These are phyloP conservation scores for Epizoanthus rinbou DNA, from an alignment of 92 coral and sea anemone genomes.

Conservation along the genomic window DNA sequence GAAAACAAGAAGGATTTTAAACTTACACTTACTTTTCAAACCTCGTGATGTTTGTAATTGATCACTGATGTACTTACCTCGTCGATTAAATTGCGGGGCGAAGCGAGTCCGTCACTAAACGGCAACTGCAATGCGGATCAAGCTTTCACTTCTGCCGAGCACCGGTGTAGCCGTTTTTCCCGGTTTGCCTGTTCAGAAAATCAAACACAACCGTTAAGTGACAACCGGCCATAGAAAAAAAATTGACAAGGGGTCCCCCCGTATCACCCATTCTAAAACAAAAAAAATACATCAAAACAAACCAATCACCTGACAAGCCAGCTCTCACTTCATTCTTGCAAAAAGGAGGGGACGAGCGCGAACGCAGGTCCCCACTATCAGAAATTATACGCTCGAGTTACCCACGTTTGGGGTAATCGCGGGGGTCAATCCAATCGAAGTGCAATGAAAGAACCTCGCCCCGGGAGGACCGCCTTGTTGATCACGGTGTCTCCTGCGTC, in stretches of 20 bases:
- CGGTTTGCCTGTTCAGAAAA: background rate
- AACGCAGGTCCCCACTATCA: slow-evolving; percentile 83
- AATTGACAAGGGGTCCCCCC: too few species aligned
- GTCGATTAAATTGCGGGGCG: background rate
- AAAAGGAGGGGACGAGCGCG: slow-evolving; percentile 69
- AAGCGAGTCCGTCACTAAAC: background rate
- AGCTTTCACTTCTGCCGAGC: slow-evolving; percentile 10
- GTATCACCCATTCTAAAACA: too few species aligned
- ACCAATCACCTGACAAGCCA: too few species aligned
- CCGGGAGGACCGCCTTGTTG: too few species aligned
- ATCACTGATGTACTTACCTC: slow-evolving; percentile 13
- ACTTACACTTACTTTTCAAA: slow-evolving; percentile 2
- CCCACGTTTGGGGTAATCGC: slow-evolving; percentile 85
- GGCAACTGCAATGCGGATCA: too few species aligned
- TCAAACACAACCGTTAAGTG: slow-evolving; percentile 10
- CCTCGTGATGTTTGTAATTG: slow-evolving; percentile 1
- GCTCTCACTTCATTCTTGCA: too few species aligned
- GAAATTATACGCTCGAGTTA: slow-evolving; percentile 86
- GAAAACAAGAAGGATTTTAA: slow-evolving; percentile 1
- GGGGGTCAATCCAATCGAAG: slow-evolving; percentile 83
- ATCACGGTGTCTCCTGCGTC: too few species aligned
- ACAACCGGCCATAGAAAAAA: background rate
- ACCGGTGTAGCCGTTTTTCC: slow-evolving; percentile 10
- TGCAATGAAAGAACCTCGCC: slow-evolving; percentile 60
- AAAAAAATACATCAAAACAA: too few species aligned